Conservation (phyloP, 2,113 vertebrate genomes). For the Brachyhypopomus gauderio region DNA sequence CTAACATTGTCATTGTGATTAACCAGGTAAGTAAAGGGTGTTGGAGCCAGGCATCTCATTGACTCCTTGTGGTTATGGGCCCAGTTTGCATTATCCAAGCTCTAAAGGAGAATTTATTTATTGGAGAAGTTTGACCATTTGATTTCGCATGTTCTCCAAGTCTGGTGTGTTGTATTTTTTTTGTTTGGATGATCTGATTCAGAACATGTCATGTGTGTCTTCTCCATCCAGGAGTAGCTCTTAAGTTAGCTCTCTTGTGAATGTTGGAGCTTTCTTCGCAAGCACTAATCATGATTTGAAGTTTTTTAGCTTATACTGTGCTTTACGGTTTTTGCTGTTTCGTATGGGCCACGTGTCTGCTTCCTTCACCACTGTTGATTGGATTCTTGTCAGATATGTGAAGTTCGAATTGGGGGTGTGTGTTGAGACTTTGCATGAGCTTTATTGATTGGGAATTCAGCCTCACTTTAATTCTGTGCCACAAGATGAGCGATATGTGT, state of each 20-base stretch:
- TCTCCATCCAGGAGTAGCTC: no score
- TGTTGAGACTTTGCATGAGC: conserved; percentile 31
- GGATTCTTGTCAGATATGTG: conserved; percentile 14
- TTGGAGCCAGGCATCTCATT: neutral
- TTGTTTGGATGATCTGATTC: no score
- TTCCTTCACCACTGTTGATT: neutral
- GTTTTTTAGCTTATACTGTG: neutral
- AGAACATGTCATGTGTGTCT: no score
- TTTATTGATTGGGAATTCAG: conserved; percentile 19
- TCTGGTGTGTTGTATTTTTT: no score
- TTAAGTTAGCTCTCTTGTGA: no score
- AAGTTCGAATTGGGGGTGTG: conserved; percentile 18
- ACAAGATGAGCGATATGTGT: conserved; percentile 34
- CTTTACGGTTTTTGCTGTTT: neutral
- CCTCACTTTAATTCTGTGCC: neutral
- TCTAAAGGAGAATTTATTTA: neutral
- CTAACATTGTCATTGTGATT: neutral
- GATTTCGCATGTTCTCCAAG: no score
- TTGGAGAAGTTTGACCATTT: neutral
- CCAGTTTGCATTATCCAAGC: neutral
- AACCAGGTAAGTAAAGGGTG: conserved; percentile 17
- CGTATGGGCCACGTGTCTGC: neutral
- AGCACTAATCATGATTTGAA: neutral
- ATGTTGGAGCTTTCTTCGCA: neutral
- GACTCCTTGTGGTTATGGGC: neutral